These are phyloP conservation scores for Corynorhinus townsendii DNA, from an alignment of 2,113 vertebrate species.

Conservation along the genomic window DNA sequence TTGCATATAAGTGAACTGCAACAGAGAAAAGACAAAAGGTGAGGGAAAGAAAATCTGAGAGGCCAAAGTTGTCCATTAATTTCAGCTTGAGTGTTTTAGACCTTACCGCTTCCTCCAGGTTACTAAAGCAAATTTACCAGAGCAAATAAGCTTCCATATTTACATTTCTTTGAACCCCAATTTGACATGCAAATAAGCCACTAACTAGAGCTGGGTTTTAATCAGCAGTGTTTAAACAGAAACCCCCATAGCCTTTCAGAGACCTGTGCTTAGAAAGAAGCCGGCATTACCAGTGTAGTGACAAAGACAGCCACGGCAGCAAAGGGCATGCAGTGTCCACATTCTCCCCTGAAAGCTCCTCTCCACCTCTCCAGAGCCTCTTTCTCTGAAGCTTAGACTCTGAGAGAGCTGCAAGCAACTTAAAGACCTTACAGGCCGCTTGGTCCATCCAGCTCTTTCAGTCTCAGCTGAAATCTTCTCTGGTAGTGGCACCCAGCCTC, in stretches of 20 bases:
- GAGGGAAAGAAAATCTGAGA: neutral
- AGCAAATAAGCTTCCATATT: constrained; percentile 71
- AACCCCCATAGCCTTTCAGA: constrained; percentile 41
- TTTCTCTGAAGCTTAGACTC: neutral
- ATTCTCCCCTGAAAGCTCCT: neutral
- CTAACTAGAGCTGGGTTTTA: constrained; percentile 62
- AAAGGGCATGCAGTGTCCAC: neutral
- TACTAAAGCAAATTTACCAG: constrained; percentile 72
- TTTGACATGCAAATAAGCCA: constrained; percentile 70
- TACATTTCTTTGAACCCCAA: constrained; percentile 74
- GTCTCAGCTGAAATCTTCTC: neutral
- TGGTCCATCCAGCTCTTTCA: neutral
- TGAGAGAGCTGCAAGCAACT: neutral
- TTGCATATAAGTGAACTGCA: neutral
- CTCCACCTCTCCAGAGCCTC: neutral
- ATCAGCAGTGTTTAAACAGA: constrained; percentile 56
- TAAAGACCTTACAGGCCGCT: neutral
- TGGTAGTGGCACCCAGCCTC: neutral
- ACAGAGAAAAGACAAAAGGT: constrained; percentile 2
- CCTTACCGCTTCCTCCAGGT: constrained; percentile 69
- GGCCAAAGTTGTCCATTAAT: constrained; percentile 40
- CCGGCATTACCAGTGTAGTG: neutral
- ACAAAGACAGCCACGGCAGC: neutral
- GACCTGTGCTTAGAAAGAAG: neutral
- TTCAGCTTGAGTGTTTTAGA: constrained; percentile 44